phyloP scores from a whole-genome alignment of 2,888 invertebrate species.

The Heteromyza rotundicornis region DNA sequence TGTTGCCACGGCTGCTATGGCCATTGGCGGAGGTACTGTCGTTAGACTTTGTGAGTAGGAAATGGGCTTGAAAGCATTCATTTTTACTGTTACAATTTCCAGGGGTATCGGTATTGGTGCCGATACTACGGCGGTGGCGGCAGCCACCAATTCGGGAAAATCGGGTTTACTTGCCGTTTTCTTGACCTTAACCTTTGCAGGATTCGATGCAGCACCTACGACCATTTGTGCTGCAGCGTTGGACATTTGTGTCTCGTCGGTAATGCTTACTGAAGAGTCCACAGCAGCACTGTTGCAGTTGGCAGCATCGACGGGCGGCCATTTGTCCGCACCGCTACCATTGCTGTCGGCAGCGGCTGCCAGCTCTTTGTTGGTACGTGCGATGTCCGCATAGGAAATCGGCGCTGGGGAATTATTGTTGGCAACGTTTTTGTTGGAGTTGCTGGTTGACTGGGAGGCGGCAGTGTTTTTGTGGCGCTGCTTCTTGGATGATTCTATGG shows the following conservation, averaged over 20 bases:
- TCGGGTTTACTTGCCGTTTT: constrained; percentile 40
- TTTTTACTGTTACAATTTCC: constrained; percentile 12
- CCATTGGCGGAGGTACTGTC: constrained; percentile 17
- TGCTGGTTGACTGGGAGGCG: constrained; percentile 13
- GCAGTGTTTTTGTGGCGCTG: constrained; percentile 23
- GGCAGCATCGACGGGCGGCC: constrained; percentile 38
- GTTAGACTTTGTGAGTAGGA: constrained; percentile 50
- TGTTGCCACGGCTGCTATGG: not conserved
- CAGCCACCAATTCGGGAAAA: constrained; percentile 45
- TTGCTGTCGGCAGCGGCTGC: constrained; percentile 28
- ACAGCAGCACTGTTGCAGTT: constrained; percentile 23
- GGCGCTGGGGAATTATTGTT: constrained; percentile 41
- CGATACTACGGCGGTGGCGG: not conserved
- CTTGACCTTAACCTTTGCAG: constrained; percentile 27
- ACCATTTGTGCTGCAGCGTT: constrained; percentile 7
- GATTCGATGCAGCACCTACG: constrained; percentile 7
- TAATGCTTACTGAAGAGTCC: not conserved
- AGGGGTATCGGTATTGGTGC: not conserved
- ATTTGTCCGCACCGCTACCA: constrained; percentile 30
- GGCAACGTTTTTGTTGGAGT: constrained; percentile 22
- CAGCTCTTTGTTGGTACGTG: constrained; percentile 64
- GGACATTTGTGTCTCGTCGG: constrained; percentile 8
- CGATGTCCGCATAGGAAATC: constrained; percentile 83
- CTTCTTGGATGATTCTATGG: constrained; percentile 64
- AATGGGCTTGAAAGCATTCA: constrained; percentile 30